Percentiles rank a stretch among this genome's conserved stretches.
phyloP scores from a whole-genome alignment of 2,113 vertebrate species.

The Camelus dromedarius region DNA sequence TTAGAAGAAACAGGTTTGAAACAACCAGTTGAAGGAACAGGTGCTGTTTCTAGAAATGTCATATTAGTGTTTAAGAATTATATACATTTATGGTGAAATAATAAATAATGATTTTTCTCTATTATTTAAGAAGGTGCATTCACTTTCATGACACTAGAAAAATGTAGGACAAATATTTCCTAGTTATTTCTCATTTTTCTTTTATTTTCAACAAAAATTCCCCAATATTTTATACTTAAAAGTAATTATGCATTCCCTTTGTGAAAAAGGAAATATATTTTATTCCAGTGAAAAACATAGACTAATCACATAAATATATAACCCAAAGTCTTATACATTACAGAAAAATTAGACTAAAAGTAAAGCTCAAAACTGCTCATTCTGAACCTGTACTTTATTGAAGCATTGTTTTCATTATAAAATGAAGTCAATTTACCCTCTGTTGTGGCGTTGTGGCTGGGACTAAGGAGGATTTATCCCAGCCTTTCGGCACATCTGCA shows the following conservation, averaged over 20 bases:
- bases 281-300: not conserved
- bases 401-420: not conserved
- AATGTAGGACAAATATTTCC: not conserved
- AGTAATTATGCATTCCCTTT: not conserved
- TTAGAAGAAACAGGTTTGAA: constrained; percentile 2
- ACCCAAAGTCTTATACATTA: not conserved
- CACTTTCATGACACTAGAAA: not conserved
- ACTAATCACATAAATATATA: not conserved
- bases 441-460: not conserved
- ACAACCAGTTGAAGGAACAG: not conserved
- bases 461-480: not conserved
- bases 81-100: not conserved
- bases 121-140: not conserved
- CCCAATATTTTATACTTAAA: not conserved
- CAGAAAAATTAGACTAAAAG: not conserved
- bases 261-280: not conserved
- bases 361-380: not conserved
- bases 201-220: not conserved
- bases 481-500: not conserved
- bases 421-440: not conserved
- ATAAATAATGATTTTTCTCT: not conserved
- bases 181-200: not conserved
- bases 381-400: not conserved
- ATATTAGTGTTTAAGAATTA: not conserved
- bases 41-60: not conserved